A percentile compares a stretch with the other conserved stretches of the same genome.
phyloP scores from a whole-genome alignment of 1,140 invertebrate species.

The Micrasema longulum region DNA sequence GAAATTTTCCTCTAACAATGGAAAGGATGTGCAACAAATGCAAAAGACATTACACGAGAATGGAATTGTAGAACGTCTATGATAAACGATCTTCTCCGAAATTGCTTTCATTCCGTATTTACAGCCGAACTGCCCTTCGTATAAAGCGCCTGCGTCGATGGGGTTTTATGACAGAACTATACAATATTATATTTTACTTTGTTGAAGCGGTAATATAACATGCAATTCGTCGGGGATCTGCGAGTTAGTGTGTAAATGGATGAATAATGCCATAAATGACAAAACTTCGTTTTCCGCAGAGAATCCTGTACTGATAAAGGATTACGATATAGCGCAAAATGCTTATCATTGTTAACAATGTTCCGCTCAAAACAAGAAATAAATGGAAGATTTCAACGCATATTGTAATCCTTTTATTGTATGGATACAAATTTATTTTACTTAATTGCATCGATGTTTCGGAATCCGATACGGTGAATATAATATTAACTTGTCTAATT shows the following conservation, averaged over 20 bases:
- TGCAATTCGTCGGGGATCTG: not conserved
- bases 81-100: conserved; percentile 27
- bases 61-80: conserved; percentile 11
- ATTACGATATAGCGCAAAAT: no score
- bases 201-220: not conserved
- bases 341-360: no score
- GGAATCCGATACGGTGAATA: no score
- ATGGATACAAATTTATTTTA: no score
- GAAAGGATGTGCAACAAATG: conserved; percentile 34
- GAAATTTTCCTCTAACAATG: conserved; percentile 15
- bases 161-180: conserved; percentile 18
- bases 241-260: not conserved
- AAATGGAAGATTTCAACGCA: no score
- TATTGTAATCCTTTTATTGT: no score
- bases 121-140: conserved; percentile 10
- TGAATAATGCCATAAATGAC: no score
- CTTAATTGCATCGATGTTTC: no score
- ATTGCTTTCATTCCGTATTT: conserved; percentile 24
- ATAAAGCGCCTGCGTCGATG: conserved; percentile 12
- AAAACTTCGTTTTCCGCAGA: no score
- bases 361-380: no score
- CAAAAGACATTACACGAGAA: conserved; percentile 28
- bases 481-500: no score
- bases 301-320: no score
- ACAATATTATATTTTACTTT: not conserved